Evolutionary conservation across 2,888 invertebrate genomes (phyloP), one percentile per base, ranked within the genome.

Genomic region (Dryococelus australis): DNA sequence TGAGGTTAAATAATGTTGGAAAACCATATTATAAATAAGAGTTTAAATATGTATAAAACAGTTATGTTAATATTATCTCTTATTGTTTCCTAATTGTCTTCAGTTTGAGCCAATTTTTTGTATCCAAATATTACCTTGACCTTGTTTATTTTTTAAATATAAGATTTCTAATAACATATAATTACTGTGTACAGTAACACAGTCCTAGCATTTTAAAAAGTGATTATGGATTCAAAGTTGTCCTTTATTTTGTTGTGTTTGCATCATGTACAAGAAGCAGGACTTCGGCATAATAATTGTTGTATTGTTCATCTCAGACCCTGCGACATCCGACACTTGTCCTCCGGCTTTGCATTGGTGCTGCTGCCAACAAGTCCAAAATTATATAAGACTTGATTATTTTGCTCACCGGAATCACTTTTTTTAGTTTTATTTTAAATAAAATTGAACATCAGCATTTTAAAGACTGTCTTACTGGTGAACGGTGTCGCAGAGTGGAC

Each of bases 1-100:
- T 65, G 16, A 65, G 65, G 65, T 65, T 65, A 65, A n/a, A 65
- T 65, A 65, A 65, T 65, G 65, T 65, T 65, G 65, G 85, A n/a
- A 84, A 81, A 85, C 81, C 85, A 65, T 51, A 85, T 85, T 87
- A 87, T 87, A 87, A 87, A 87, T 87, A 87, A 85, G 87, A 87
- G 87, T 87, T 87, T 85, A 80, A 80, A 86, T 84, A 84, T 43
- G 84, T 65, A 87, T 86, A 84, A 87, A 87, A 86, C 81, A 80
- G 43, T 78, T 83, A 53, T 84, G 78, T 87, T 85, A 84, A 78
- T 86, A 86, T 28, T 85, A 87, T 65, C 65, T 65, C 24, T 8
- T 65, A 65, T 65, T 65, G 65, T 65, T 65, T 65, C n/a, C 65
- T 65, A 65, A 65, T 65, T 65, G 65, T 65, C 65, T 65, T 65